A percentile compares a stretch with the other conserved stretches of the same genome.
These are phyloP conservation scores for Epinotia brunnichana DNA, from an alignment of 2,888 invertebrate species.

Conservation along the genomic window DNA sequence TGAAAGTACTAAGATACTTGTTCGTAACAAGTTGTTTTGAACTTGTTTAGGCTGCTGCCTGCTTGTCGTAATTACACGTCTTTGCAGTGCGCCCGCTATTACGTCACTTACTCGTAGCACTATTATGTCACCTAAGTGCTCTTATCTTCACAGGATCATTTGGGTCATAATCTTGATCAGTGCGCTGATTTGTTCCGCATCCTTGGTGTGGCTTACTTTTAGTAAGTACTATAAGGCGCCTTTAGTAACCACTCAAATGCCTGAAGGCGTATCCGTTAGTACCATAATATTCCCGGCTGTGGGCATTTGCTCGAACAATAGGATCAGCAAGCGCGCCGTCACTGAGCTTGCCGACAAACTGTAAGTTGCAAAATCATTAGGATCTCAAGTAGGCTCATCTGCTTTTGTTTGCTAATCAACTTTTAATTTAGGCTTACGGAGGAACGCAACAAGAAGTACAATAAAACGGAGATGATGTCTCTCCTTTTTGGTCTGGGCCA, in stretches of 20 bases:
- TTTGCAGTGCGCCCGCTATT: slow-evolving; percentile 52
- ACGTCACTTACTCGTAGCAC: slow-evolving; percentile 49
- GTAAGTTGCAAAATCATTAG: slow-evolving; percentile 57
- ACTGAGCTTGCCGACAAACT: slow-evolving; percentile 65
- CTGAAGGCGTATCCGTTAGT: slow-evolving; percentile 74
- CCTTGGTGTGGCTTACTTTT: slow-evolving; percentile 73
- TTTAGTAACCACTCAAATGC: slow-evolving; percentile 74
- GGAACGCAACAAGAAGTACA: slow-evolving; percentile 69
- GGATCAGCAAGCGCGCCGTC: slow-evolving; percentile 74
- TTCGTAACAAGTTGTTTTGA: slow-evolving; percentile 52
- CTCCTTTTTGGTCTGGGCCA: slow-evolving; percentile 70
- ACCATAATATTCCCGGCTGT: slow-evolving; percentile 79
- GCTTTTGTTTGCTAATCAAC: not conserved
- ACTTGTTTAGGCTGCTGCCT: slow-evolving; percentile 61
- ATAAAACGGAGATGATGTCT: slow-evolving; percentile 65
- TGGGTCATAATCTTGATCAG: slow-evolving; percentile 73
- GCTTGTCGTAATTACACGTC: slow-evolving; percentile 57
- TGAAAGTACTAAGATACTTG: slow-evolving; percentile 50
- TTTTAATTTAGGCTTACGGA: slow-evolving; percentile 60
- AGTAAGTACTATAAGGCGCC: slow-evolving; percentile 70
- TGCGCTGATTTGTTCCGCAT: slow-evolving; percentile 70
- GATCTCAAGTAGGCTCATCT: slow-evolving; percentile 1
- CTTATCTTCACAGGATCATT: slow-evolving; percentile 59
- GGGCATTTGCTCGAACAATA: slow-evolving; percentile 78
- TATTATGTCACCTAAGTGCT: slow-evolving; percentile 47